Percentiles rank a stretch among this genome's conserved stretches.
Conservation (phyloP, 2,888 invertebrate genomes). For the Nudaria mundana region DNA sequence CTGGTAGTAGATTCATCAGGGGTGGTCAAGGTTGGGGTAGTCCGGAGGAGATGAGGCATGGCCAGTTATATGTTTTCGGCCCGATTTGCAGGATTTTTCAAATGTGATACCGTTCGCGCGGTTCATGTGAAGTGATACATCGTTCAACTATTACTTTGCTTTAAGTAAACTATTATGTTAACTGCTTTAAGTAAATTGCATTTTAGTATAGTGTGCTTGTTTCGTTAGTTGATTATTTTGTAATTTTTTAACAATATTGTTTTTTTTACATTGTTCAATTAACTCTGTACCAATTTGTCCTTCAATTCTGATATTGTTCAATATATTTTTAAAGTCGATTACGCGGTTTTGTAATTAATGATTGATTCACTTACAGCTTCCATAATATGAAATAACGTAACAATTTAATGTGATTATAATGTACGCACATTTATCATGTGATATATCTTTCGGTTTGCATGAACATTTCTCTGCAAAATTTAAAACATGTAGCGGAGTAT, state of each 20-base stretch:
- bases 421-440: slow-evolving; percentile 42
- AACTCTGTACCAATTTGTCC: slow-evolving; percentile 58
- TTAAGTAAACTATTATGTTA: slow-evolving; percentile 65
- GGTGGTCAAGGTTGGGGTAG: slow-evolving; percentile 39
- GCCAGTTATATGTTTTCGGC: slow-evolving; percentile 81
- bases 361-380: slow-evolving; percentile 44
- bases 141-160: slow-evolving; percentile 46
- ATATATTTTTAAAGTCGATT: slow-evolving; percentile 47
- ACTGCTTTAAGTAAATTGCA: slow-evolving; percentile 60
- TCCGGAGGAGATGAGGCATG: slow-evolving; percentile 59
- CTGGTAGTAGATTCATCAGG: slow-evolving; percentile 40
- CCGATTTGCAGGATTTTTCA: slow-evolving; percentile 71
- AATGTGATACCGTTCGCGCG: slow-evolving; percentile 44
- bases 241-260: slow-evolving; percentile 69
- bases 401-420: slow-evolving; percentile 41
- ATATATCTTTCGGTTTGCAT: slow-evolving; percentile 29
- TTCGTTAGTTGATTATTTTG: slow-evolving; percentile 63
- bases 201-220: slow-evolving; percentile 70
- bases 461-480: slow-evolving; percentile 26
- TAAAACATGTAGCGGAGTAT: not conserved
- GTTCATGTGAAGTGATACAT: slow-evolving; percentile 58
- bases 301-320: slow-evolving; percentile 49
- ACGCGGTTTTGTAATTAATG: slow-evolving; percentile 37
- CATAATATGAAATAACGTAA: slow-evolving; percentile 40
- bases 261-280: slow-evolving; percentile 58